phyloP scores from a whole-genome alignment of 2,888 invertebrate genomes.

The Fissipunctia ypsillon region DNA sequence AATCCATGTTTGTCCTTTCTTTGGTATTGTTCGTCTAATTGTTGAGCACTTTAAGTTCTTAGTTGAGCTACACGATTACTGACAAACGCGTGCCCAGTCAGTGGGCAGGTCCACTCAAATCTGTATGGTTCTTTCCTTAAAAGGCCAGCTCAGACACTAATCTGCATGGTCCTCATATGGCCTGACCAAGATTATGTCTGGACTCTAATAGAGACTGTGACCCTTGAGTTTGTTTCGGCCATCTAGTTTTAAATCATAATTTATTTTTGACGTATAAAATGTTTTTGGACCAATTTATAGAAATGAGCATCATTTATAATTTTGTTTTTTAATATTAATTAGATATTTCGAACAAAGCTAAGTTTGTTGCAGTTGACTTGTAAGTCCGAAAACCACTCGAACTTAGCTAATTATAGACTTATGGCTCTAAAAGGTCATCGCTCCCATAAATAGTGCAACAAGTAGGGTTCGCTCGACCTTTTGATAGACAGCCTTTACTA shows the following conservation, averaged over 20 bases:
- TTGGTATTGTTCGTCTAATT: background rate
- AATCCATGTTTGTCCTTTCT: background rate
- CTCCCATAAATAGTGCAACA: constrained; percentile 5
- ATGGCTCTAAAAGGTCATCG: constrained; percentile 1
- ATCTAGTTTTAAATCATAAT: background rate
- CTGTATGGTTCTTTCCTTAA: background rate
- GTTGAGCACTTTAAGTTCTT: background rate
- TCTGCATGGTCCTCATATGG: no score
- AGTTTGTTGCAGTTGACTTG: no score
- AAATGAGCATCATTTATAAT: background rate
- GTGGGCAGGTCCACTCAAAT: background rate
- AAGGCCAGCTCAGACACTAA: background rate
- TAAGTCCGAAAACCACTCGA: background rate
- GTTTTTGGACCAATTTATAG: background rate
- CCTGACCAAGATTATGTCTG: background rate
- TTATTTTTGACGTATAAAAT: background rate
- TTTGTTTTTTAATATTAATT: background rate
- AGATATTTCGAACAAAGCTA: background rate
- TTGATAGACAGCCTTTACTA: background rate
- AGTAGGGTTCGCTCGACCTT: background rate
- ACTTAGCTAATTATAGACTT: background rate
- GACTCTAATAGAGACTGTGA: no score
- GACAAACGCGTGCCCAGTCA: background rate
- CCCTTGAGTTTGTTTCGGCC: background rate
- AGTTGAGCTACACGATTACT: background rate